These are phyloP conservation scores for Cuculus canorus DNA, from an alignment of 2,797 vertebrate genomes.

Conservation along the genomic window DNA sequence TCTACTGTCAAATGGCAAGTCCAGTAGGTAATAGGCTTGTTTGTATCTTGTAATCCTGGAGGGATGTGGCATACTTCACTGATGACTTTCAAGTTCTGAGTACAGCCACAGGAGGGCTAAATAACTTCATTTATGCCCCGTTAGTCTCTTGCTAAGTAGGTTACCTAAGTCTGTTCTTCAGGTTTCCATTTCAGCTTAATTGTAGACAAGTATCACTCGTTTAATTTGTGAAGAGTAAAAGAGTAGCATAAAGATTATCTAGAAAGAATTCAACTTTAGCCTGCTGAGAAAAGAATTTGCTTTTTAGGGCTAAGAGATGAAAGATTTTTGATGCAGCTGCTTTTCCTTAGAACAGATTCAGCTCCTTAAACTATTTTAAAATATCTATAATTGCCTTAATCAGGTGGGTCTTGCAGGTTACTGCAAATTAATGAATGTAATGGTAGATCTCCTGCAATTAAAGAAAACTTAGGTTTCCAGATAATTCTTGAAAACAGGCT, in stretches of 20 bases:
- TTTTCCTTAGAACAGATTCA: not conserved
- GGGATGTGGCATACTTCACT: constrained; percentile 14
- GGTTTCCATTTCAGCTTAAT: not conserved
- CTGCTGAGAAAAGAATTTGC: accelerated
- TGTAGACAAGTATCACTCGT: not conserved
- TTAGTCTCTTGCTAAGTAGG: not conserved
- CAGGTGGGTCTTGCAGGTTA: not conserved
- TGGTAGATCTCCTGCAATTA: not conserved
- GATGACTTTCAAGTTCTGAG: not conserved
- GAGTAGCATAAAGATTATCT: not conserved
- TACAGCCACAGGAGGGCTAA: constrained; percentile 46
- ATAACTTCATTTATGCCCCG: not conserved
- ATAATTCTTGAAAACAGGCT: not conserved
- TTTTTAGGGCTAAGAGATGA: not conserved
- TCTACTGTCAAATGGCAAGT: not conserved
- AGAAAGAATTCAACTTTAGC: not conserved
- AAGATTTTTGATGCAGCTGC: not conserved
- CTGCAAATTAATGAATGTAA: not conserved
- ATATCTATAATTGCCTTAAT: not conserved
- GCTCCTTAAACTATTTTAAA: not conserved
- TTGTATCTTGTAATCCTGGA: not conserved
- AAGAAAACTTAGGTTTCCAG: accelerated
- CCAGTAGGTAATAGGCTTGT: not conserved
- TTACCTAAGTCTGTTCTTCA: not conserved
- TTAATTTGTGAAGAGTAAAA: not conserved